A percentile compares a stretch with the other conserved stretches of the same genome.
phyloP scores from a whole-genome alignment of 2,113 vertebrate species.

The Stictonetta naevosa region DNA sequence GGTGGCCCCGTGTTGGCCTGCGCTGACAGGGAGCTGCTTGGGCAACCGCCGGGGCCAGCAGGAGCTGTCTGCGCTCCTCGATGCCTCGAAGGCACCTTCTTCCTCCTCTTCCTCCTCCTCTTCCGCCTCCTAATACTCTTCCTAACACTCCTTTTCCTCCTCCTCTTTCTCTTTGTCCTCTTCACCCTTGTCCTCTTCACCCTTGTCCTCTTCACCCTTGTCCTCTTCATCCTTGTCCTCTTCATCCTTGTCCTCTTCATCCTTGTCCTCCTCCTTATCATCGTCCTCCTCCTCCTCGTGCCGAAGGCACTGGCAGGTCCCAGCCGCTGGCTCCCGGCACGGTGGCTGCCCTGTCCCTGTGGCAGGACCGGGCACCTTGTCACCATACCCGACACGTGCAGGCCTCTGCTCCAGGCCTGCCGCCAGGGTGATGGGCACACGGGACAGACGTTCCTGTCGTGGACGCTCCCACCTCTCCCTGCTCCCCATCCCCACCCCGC shows the following conservation, averaged over 20 bases:
- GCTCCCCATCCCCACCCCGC: accelerated
- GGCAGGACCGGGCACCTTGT: accelerated
- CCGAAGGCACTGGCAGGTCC: accelerated
- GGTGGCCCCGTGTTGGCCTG: background rate
- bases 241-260: no score
- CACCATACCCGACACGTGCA: background rate
- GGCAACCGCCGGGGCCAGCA: accelerated
- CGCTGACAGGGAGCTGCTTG: background rate
- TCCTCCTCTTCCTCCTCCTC: background rate
- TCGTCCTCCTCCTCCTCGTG: background rate
- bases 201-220: no score
- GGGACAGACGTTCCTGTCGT: accelerated
- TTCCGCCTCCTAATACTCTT: no score
- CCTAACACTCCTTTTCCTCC: no score
- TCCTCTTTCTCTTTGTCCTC: no score
- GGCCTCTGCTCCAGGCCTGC: background rate
- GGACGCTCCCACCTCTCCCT: background rate
- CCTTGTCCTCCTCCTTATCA: background rate
- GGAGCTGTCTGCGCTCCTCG: background rate
- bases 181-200: no score
- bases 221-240: background rate
- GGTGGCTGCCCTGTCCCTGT: background rate
- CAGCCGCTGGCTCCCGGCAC: background rate
- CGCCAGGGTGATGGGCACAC: accelerated
- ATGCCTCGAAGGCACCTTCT: background rate